Evolutionary conservation across 2,113 vertebrate genomes (phyloP).

Genomic region (Eubucco bourcierii): DNA sequence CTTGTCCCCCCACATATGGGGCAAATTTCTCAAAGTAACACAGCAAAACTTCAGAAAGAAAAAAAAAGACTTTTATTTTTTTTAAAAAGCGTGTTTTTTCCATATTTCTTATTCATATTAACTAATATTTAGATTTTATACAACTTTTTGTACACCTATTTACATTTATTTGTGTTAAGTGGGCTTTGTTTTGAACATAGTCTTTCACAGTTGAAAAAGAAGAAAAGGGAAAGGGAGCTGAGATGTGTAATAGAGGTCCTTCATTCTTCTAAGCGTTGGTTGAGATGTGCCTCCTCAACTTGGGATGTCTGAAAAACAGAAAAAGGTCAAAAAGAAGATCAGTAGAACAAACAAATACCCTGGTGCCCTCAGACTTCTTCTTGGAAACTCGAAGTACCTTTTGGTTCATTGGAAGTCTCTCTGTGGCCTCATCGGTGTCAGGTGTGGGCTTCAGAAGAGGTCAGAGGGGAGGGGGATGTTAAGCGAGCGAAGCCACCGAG

Average conservation of each 20-base stretch:
- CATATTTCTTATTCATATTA: background rate
- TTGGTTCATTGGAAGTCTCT: background rate
- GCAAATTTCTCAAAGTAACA: constrained; percentile 5
- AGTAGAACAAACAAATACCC: background rate
- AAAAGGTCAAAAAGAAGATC: background rate
- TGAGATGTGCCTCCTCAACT: background rate
- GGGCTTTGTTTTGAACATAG: background rate
- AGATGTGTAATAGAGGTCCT: background rate
- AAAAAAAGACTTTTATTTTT: constrained; percentile 42
- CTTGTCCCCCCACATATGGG: background rate
- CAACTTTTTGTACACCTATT: constrained; percentile 65
- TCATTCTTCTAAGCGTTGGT: constrained; percentile 30
- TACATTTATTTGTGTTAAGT: constrained; percentile 44
- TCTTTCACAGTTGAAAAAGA: constrained; percentile 38
- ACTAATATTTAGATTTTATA: constrained; percentile 41
- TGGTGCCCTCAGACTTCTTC: background rate
- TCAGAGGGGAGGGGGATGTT: constrained; percentile 58
- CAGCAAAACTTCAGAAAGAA: constrained; percentile 46
- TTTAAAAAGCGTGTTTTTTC: constrained; percentile 34
- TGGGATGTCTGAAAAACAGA: constrained; percentile 17
- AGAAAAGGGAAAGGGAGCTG: background rate
- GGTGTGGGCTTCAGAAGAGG: constrained; percentile 10
- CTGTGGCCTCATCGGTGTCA: background rate
- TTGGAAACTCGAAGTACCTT: constrained; percentile 34
- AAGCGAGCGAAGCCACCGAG: constrained; percentile 52